Evolutionary conservation across 1,140 invertebrate genomes (phyloP), one percentile per base, ranked within the genome.

Genomic region (Nephotettix cincticeps): DNA sequence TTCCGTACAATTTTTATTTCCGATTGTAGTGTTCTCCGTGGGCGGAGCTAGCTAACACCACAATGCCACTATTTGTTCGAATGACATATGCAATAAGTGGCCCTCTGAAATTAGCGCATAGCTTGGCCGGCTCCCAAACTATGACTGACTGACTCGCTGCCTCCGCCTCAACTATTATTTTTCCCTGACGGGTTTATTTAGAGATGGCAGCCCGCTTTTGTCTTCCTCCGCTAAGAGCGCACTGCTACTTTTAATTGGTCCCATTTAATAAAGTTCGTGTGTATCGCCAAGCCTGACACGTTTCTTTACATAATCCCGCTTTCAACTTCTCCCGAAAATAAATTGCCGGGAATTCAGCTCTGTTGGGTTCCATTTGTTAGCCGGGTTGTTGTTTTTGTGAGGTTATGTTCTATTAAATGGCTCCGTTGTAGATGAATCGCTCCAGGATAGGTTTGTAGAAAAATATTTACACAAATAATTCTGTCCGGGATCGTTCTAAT

Each of bases 61-160:
- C 64, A 67, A 67, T 67, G 36, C 47, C 65, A 68, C 64, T 73
- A 69, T 73, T 77, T 76, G 75, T 78, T 72, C 74, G 66, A 69
- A 67, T 40, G 71, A 76, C 72, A 80, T 78, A 80, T 80, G 78
- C 77, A 78, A 72, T 74, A 77, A 77, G 64, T 40, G 64, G 40
- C 21, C 74, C 75, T 77, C 79, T 80, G 75, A 76, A 80, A 80
- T 81, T 81, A 81, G 79, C 78, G 76, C 76, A 81, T 80, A 79
- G 78, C 67, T 27, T 25, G 27, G 61, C 76, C 80, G 32, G 1
- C n/a, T 11, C 68, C 68, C 68, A 69, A 69, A 58, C 51, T 69
- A 69, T 69, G 68, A 69, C 27, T 61, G 68, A 69, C 23, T 56
- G 43, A 27, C 21, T 45, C 27, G 13, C 30, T 25, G 25, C 36